These are phyloP conservation scores for Aepyceros melampus DNA, from an alignment of 2,113 vertebrate species.

Conservation along the genomic window DNA sequence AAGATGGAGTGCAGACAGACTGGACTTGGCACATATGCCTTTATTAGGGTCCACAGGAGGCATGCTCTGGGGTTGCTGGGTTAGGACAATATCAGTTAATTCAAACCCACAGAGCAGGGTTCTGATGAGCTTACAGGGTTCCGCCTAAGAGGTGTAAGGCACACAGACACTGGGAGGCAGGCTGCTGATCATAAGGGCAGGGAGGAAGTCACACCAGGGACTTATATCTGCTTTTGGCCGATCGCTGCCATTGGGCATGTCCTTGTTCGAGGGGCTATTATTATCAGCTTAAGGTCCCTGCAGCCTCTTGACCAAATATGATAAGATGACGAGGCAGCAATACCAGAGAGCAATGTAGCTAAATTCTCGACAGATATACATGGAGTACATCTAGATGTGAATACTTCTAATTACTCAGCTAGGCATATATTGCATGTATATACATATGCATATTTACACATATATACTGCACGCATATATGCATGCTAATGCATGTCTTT, in stretches of 20 bases:
- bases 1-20: not conserved
- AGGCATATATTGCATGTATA: not conserved
- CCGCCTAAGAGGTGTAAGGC: not conserved
- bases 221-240: not conserved
- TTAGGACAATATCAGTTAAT: not conserved
- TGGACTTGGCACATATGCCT: not conserved
- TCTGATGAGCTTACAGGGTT: not conserved
- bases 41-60: not conserved
- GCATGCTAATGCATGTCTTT: not conserved
- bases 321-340: rapidly evolving
- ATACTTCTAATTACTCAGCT: no score
- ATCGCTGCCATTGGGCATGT: not conserved
- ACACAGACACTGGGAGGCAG: not conserved
- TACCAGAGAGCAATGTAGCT: rapidly evolving
- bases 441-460: not conserved
- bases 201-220: not conserved
- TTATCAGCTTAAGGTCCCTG: not conserved
- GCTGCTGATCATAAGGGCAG: no score
- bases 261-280: rapidly evolving
- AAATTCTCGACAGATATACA: rapidly evolving
- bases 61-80: not conserved
- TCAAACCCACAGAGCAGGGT: not conserved
- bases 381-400: no score
- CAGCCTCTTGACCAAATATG: not conserved
- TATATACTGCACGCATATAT: not conserved